Conservation (phyloP, 2,113 vertebrate genomes). For the Pseudolaguvia tuberculata region DNA sequence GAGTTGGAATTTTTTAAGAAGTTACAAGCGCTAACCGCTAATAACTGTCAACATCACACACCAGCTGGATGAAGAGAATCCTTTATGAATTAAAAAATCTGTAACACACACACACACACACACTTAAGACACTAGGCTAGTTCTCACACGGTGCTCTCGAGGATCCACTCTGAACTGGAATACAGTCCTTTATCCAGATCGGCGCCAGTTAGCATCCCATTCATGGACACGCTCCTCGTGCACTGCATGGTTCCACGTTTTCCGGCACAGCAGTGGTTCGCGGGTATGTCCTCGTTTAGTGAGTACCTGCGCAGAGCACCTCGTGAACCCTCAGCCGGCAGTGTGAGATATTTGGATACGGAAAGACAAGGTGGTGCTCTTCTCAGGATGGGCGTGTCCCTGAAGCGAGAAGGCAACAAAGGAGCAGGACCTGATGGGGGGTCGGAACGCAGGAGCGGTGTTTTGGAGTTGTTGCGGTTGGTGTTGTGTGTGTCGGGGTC, state of each 20-base stretch:
- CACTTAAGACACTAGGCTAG: neutral
- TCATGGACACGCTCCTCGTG: slow-evolving; percentile 89
- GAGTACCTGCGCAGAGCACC: slow-evolving; percentile 82
- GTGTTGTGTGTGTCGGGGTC: slow-evolving; percentile 86
- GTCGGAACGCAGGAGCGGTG: slow-evolving; percentile 47
- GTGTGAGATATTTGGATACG: slow-evolving; percentile 78
- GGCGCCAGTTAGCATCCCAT: slow-evolving; percentile 74
- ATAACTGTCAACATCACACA: slow-evolving; percentile 2
- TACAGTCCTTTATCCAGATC: slow-evolving; percentile 67
- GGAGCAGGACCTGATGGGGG: slow-evolving; percentile 51
- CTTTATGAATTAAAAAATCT: slow-evolving; percentile 4
- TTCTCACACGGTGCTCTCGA: slow-evolving; percentile 88
- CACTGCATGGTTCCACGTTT: slow-evolving; percentile 64
- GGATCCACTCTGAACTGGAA: slow-evolving; percentile 86
- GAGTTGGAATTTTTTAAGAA: slow-evolving; percentile 5
- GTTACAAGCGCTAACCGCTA: neutral
- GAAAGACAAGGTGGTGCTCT: slow-evolving; percentile 74
- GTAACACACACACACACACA: slow-evolving; percentile 24
- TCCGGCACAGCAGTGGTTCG: slow-evolving; percentile 63
- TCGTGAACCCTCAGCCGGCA: slow-evolving; percentile 71
- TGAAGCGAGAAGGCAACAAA: slow-evolving; percentile 48
- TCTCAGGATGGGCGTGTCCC: slow-evolving; percentile 70
- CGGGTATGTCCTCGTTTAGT: slow-evolving; percentile 74
- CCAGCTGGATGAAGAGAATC: slow-evolving; percentile 12
- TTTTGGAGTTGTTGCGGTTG: slow-evolving; percentile 94